Conservation (phyloP, 2,797 vertebrate genomes). For the Rousettus madagascariensis region DNA sequence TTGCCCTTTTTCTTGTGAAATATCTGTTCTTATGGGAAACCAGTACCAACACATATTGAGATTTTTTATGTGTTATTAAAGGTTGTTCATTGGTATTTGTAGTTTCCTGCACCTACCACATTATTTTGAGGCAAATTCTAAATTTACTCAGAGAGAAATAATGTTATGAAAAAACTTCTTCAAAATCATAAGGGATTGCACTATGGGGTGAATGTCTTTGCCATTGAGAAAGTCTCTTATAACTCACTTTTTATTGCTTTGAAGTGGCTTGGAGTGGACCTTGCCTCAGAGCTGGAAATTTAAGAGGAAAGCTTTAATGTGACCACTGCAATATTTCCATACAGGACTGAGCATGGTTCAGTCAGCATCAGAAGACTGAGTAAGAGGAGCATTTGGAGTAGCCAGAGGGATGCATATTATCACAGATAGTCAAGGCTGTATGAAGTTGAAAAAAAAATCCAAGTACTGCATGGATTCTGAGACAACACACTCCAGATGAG, state of each 20-base stretch:
- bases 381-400: background rate
- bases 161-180: constrained; percentile 69
- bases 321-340: background rate
- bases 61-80: constrained; percentile 82
- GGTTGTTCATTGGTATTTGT: constrained; percentile 81
- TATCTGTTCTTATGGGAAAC: constrained; percentile 79
- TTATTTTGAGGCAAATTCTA: constrained; percentile 77
- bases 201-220: background rate
- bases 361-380: background rate
- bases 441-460: background rate
- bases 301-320: background rate
- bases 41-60: constrained; percentile 74
- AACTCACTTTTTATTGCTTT: background rate
- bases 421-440: background rate
- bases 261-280: background rate
- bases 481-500: background rate
- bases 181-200: constrained; percentile 21
- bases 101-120: constrained; percentile 65
- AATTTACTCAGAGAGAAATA: constrained; percentile 76
- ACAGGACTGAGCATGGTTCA: background rate
- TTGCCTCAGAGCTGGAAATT: background rate
- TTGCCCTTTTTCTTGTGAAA: constrained; percentile 85
- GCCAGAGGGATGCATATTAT: background rate
- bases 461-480: background rate
- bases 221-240: background rate